phyloP scores from a whole-genome alignment of 2,113 vertebrate species.

The Corapipo altera region DNA sequence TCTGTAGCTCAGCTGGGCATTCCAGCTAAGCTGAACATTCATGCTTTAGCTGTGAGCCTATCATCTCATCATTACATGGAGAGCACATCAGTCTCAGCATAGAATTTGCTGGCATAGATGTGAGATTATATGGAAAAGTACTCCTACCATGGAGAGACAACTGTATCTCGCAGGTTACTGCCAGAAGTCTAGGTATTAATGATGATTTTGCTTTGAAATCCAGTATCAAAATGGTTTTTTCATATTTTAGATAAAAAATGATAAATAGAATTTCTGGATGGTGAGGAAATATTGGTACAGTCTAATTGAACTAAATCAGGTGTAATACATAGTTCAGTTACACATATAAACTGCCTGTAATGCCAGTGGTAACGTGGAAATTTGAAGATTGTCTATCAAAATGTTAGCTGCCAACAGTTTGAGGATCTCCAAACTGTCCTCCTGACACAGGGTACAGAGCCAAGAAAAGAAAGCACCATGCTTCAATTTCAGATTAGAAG shows the following conservation, averaged over 20 bases:
- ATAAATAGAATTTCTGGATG: neutral
- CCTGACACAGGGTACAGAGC: neutral
- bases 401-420: neutral
- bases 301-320: neutral
- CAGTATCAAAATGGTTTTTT: neutral
- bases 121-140: neutral
- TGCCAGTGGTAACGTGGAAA: neutral
- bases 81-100: neutral
- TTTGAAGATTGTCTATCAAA: neutral
- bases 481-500: neutral
- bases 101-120: neutral
- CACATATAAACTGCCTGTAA: neutral
- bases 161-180: neutral
- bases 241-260: neutral
- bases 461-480: neutral
- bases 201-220: neutral
- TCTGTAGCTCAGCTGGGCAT: neutral
- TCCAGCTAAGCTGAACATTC: neutral
- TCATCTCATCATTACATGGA: neutral
- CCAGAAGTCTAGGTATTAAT: neutral
- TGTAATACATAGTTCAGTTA: neutral
- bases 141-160: neutral
- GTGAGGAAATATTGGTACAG: neutral
- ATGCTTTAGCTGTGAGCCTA: neutral
- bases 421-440: neutral